phyloP scores from a whole-genome alignment of 2,888 invertebrate genomes.

The Bedellia somnulentella region DNA sequence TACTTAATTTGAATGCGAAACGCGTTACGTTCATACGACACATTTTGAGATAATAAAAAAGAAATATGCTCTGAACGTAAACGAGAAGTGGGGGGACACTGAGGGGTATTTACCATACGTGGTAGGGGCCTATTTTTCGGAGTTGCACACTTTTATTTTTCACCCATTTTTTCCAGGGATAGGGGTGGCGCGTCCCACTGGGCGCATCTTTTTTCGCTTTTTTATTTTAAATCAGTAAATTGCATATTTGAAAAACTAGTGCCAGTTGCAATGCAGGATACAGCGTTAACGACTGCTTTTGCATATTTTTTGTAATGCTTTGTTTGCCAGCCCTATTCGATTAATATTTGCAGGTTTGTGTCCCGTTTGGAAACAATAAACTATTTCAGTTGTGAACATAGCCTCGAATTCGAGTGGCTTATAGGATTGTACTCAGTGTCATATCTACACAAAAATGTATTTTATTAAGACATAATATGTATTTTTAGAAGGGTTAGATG shows the following conservation, averaged over 20 bases:
- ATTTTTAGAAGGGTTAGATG: too few species aligned
- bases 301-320: background rate
- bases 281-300: background rate
- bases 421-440: too few species aligned
- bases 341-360: too few species aligned
- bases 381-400: too few species aligned
- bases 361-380: too few species aligned
- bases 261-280: slow-evolving; percentile 11
- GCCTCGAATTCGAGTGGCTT: too few species aligned
- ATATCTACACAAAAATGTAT: too few species aligned
- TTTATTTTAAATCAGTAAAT: slow-evolving; percentile 56
- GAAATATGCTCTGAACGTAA: background rate
- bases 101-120: slow-evolving; percentile 46
- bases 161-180: slow-evolving; percentile 43
- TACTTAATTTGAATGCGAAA: too few species aligned
- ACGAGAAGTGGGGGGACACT: slow-evolving; percentile 15
- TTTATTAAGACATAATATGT: too few species aligned
- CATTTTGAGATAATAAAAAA: slow-evolving; percentile 18
- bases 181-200: slow-evolving; percentile 25
- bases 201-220: slow-evolving; percentile 15
- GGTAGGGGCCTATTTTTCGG: slow-evolving; percentile 34
- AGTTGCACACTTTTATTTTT: slow-evolving; percentile 35
- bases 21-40: too few species aligned
- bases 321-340: too few species aligned
- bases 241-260: slow-evolving; percentile 59